A percentile compares a stretch with the other conserved stretches of the same genome.
These are phyloP conservation scores for Lepidurus couesii DNA, from an alignment of 1,140 invertebrate genomes.

Conservation along the genomic window DNA sequence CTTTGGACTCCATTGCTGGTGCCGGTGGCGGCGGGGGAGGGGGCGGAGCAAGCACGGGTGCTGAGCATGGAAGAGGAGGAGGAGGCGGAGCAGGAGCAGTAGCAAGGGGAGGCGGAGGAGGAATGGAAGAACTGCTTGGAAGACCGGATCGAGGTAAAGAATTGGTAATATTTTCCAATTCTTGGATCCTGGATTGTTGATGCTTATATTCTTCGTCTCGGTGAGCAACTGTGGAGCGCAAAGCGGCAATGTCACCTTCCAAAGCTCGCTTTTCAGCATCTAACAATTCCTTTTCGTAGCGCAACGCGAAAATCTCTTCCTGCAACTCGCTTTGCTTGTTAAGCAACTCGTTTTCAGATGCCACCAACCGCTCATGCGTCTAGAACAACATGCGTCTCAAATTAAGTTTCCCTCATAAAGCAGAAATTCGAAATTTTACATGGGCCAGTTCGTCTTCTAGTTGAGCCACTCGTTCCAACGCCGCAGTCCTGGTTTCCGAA, in stretches of 20 bases:
- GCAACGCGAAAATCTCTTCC: constrained; percentile 69
- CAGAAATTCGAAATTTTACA: constrained; percentile 49
- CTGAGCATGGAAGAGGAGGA: constrained; percentile 45
- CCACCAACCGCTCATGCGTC: constrained; percentile 71
- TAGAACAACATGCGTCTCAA: constrained; percentile 43
- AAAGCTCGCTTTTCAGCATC: constrained; percentile 47
- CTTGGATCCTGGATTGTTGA: constrained; percentile 79
- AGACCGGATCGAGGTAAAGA: constrained; percentile 55
- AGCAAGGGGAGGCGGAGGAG: constrained; percentile 34
- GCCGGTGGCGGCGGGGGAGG: constrained; percentile 46
- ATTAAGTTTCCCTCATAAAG: constrained; percentile 30
- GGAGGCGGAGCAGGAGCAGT: constrained; percentile 48
- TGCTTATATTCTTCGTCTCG: constrained; percentile 79
- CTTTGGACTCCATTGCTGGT: constrained; percentile 38
- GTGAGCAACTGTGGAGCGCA: constrained; percentile 63
- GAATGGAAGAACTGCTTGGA: neutral
- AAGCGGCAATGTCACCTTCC: constrained; percentile 72
- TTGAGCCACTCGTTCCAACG: constrained; percentile 86
- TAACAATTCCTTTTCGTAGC: constrained; percentile 73
- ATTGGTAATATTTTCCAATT: constrained; percentile 75
- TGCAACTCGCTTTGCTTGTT: constrained; percentile 79
- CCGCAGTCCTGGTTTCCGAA: constrained; percentile 91
- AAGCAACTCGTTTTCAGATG: constrained; percentile 77
- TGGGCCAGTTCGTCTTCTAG: constrained; percentile 88
- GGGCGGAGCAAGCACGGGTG: constrained; percentile 48